These are phyloP conservation scores for Limnodromus scolopaceus DNA, from an alignment of 2,797 vertebrate species.

Conservation along the genomic window DNA sequence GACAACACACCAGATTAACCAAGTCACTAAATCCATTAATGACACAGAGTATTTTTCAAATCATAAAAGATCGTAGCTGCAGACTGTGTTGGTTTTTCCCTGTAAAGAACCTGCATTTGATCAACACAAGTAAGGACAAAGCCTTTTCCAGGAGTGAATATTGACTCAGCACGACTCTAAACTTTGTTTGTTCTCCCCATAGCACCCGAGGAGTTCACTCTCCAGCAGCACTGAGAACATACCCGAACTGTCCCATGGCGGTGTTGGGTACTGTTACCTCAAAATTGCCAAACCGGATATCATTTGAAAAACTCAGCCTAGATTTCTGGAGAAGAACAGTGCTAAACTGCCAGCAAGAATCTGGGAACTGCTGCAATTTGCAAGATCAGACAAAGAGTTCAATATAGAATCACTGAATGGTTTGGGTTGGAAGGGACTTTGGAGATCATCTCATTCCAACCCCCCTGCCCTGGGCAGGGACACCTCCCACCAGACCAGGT, in stretches of 20 bases:
- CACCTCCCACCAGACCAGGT: no score
- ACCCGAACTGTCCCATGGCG: background rate
- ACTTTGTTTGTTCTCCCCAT: fast-evolving
- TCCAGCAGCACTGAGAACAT: background rate
- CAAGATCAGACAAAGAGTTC: background rate
- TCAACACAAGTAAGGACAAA: background rate
- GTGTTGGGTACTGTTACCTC: background rate
- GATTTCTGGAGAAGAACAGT: background rate
- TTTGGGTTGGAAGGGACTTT: no score
- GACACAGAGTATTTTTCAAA: background rate
- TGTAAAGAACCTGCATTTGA: background rate
- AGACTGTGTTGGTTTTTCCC: background rate
- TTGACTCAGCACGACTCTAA: background rate
- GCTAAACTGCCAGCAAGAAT: background rate
- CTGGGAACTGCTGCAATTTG: background rate
- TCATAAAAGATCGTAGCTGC: background rate
- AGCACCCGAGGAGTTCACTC: background rate
- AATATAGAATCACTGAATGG: no score
- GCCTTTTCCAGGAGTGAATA: background rate
- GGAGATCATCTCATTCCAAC: no score
- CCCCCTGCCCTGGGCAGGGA: no score
- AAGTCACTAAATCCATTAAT: background rate
- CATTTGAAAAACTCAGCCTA: background rate
- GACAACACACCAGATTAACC: background rate
- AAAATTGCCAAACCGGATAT: background rate